Evolutionary conservation across 2,113 vertebrate species (phyloP).

Genomic region (Microtus oregoni): DNA sequence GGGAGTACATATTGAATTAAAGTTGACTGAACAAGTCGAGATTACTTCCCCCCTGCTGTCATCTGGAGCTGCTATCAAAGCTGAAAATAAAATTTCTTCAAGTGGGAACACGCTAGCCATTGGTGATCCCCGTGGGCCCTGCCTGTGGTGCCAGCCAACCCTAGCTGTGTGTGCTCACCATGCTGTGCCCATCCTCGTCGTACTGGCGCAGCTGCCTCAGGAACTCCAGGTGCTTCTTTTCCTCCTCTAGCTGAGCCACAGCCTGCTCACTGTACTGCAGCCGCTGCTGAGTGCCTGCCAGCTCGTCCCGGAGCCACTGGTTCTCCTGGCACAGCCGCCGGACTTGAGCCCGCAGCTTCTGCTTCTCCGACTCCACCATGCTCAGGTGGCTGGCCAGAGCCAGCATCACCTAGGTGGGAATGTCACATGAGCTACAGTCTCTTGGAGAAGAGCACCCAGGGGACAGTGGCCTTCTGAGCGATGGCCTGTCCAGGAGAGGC

Average conservation of each 20-base stretch:
- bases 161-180: conserved; percentile 83
- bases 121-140: background rate
- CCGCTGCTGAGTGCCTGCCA: conserved; percentile 98
- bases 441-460: background rate
- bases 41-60: background rate
- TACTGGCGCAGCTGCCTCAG: conserved; percentile 99
- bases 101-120: background rate
- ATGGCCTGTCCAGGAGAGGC: background rate
- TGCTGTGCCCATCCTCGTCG: conserved; percentile 94
- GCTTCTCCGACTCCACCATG: conserved; percentile 98
- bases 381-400: conserved; percentile 97
- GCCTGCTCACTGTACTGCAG: conserved; percentile 97
- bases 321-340: conserved; percentile 98
- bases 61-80: conserved; percentile 35
- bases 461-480: background rate
- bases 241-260: conserved; percentile 98
- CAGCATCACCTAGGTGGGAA: conserved; percentile 95
- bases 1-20: background rate
- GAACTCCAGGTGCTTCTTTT: conserved; percentile 99
- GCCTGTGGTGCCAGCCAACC: background rate
- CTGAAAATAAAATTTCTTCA: background rate
- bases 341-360: conserved; percentile 98
- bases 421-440: conserved; percentile 27
- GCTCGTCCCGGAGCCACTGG: conserved; percentile 97
- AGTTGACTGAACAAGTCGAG: background rate